Conservation (phyloP, 2,888 invertebrate genomes). For the Drosophila atripex region DNA sequence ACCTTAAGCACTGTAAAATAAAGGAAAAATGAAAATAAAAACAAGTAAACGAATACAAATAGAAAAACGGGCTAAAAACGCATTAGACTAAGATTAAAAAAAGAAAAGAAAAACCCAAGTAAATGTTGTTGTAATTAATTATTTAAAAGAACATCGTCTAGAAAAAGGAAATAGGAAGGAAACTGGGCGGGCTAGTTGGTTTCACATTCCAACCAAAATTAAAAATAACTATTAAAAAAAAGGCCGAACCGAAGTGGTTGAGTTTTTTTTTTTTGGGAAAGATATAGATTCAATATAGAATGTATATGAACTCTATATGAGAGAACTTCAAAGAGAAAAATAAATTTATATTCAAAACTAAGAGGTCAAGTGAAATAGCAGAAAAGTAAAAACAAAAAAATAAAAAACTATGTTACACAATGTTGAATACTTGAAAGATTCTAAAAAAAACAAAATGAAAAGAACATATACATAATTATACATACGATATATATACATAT, state of each 20-base stretch:
- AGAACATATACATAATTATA: slow-evolving; percentile 28
- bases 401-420: slow-evolving; percentile 63
- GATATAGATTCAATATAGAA: slow-evolving; percentile 21
- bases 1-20: slow-evolving; percentile 47
- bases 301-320: slow-evolving; percentile 25
- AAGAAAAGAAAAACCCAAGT: slow-evolving; percentile 21
- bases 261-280: no score
- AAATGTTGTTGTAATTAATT: slow-evolving; percentile 77
- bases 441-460: slow-evolving; percentile 45
- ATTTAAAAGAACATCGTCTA: slow-evolving; percentile 55
- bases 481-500: slow-evolving; percentile 34
- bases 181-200: slow-evolving; percentile 25
- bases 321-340: background rate
- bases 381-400: slow-evolving; percentile 39
- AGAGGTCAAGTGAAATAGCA: slow-evolving; percentile 59
- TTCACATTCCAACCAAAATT: slow-evolving; percentile 33
- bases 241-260: no score
- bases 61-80: slow-evolving; percentile 9
- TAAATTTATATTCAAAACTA: slow-evolving; percentile 35
- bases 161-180: slow-evolving; percentile 1
- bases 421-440: slow-evolving; percentile 74
- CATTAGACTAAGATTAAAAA: slow-evolving; percentile 26
- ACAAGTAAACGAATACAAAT: slow-evolving; percentile 20
- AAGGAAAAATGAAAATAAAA: slow-evolving; percentile 15
- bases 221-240: slow-evolving; percentile 29